Percentiles rank a stretch among this genome's conserved stretches.
phyloP scores from a whole-genome alignment of 92 coral and sea anemone genomes.

The Paramuricea clavata region DNA sequence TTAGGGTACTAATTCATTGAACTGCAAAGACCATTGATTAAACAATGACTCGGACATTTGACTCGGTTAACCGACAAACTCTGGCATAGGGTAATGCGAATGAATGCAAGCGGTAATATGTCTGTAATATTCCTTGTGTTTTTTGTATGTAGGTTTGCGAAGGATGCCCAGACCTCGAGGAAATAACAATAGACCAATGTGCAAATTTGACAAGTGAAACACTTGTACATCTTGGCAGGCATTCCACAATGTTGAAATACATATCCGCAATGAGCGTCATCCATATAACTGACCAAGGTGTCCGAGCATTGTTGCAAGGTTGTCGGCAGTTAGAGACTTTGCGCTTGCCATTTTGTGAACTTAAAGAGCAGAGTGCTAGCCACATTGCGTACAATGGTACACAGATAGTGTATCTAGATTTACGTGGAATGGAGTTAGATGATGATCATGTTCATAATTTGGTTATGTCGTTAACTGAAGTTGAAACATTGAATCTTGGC shows the following conservation, averaged over 20 bases:
- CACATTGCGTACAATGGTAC: constrained; percentile 68
- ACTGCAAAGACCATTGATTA: too few relatives aligned
- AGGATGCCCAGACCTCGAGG: constrained; percentile 82
- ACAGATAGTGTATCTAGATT: constrained; percentile 75
- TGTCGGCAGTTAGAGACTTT: constrained; percentile 77
- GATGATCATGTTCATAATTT: constrained; percentile 77
- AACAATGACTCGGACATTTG: too few relatives aligned
- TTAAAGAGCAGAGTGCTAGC: constrained; percentile 68
- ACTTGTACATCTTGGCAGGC: constrained; percentile 74
- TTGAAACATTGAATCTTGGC: constrained; percentile 81
- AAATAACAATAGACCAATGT: constrained; percentile 85
- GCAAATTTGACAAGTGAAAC: constrained; percentile 74
- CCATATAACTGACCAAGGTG: constrained; percentile 78
- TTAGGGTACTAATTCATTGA: too few relatives aligned
- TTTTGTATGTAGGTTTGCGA: constrained; percentile 73
- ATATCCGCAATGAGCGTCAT: constrained; percentile 77
- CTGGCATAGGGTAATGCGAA: too few relatives aligned
- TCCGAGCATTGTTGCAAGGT: constrained; percentile 73
- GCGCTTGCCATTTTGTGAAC: constrained; percentile 85
- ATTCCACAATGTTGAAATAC: constrained; percentile 70
- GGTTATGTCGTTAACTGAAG: constrained; percentile 65
- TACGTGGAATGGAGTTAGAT: constrained; percentile 74
- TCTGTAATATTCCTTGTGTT: too few relatives aligned
- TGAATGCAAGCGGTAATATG: too few relatives aligned
- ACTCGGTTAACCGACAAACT: too few relatives aligned